Base-by-base conservation (phyloP, 2,113 vertebrate genomes). In the Cricetomys ansorgei region DNA sequence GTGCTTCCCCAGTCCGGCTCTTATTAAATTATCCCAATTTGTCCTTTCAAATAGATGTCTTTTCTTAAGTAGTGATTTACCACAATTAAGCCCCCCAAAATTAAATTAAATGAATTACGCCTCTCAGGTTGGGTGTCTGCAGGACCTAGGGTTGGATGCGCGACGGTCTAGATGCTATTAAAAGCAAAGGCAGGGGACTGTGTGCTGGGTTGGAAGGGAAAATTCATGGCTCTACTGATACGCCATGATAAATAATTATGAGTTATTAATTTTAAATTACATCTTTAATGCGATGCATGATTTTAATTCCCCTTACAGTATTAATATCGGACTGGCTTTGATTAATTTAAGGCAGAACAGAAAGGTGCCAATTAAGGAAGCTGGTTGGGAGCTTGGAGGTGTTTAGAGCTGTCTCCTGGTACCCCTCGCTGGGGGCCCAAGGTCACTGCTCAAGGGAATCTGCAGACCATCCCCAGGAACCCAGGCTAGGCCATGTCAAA, bases 241-340 rank as follows among this genome's bases (percentile, higher is more conserved):
- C 95, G 93, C 98, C 98, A 98, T 99, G 99, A 99, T 99, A 99
- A 99, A 99, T 99, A 99, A 99, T 99, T 99, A 99, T 99, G 98
- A 99, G 98, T 99, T 99, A 99, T 99, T 99, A 99, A 99, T 99
- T 99, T 99, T 99, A 99, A 99, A 99, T 99, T 99, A 99, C 98
- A 98, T 98, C 98, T 98, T 98, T 99, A 99, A 99, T 99, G 98
- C 98, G 79, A 99, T 99, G 98, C 98, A 99, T 98, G 98, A 98
- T 98, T 98, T 99, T 99, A 99, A 99, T 99, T 98, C 98, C 98
- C 98, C 98, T 98, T 98, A 92, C 98, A 98, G 98, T 98, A 99
- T 99, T 99, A 99, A 99, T 99, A 98, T 86, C 91, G 98, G 98
- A 98, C 89, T 97, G 98, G 97, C 97, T 98, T 98, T 99, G 98